phyloP scores from a whole-genome alignment of 2,797 vertebrate species.

The Neopelma chrysocephalum region DNA sequence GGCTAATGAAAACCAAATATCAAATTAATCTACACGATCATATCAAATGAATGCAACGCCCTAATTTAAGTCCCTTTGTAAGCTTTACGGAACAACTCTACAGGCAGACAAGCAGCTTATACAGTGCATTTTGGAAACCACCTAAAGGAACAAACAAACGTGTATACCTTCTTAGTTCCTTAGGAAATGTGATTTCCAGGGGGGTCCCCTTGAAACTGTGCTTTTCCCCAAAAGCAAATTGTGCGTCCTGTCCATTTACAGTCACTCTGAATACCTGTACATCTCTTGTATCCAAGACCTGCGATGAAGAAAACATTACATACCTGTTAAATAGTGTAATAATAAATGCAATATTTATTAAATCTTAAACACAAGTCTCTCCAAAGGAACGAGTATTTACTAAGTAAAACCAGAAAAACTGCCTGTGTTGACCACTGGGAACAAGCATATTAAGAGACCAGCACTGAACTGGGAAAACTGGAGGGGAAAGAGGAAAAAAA shows the following conservation, averaged over 20 bases:
- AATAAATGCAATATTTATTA: background rate
- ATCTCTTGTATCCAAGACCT: conserved; percentile 91
- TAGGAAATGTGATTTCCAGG: conserved; percentile 87
- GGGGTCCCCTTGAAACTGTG: conserved; percentile 90
- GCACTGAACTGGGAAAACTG: background rate
- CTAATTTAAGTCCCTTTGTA: background rate
- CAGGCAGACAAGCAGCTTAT: background rate
- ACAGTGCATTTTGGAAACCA: background rate
- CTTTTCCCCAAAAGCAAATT: conserved; percentile 82
- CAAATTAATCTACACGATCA: background rate
- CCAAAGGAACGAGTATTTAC: background rate
- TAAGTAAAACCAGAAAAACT: background rate
- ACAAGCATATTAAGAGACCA: background rate
- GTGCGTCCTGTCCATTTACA: conserved; percentile 84
- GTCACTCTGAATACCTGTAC: conserved; percentile 83
- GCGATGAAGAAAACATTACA: conserved; percentile 30
- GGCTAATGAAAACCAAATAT: background rate
- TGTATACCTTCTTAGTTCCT: conserved; percentile 86
- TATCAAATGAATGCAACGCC: background rate
- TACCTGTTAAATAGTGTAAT: background rate
- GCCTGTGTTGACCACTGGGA: rapidly evolving
- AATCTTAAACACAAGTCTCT: background rate
- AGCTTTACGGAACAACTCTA: background rate
- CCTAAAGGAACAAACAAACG: background rate
- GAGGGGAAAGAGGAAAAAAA: background rate